Conservation (phyloP, 2,113 vertebrate species). For the Heterochromis multidens region DNA sequence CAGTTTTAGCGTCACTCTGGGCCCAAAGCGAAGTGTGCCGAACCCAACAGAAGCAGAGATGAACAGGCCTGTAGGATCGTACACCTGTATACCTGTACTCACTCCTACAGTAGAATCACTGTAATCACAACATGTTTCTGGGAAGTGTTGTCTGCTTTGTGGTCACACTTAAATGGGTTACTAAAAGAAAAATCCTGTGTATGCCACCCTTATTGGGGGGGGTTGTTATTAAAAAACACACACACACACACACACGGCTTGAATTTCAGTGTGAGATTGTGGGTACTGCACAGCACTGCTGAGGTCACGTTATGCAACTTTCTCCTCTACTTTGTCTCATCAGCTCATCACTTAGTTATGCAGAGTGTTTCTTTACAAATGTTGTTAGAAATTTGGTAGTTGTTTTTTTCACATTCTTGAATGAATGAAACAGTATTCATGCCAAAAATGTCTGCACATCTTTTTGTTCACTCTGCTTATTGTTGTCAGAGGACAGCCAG, state of each 20-base stretch:
- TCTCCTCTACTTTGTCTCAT: neutral
- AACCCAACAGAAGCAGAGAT: no score
- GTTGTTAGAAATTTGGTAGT: neutral
- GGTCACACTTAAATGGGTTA: neutral
- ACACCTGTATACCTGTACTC: neutral
- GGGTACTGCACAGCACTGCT: neutral
- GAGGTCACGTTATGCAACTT: no score
- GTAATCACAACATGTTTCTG: neutral
- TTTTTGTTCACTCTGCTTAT: neutral
- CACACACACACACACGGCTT: neutral
- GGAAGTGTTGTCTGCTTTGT: neutral
- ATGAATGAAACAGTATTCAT: neutral
- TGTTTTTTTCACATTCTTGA: no score
- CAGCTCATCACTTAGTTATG: neutral
- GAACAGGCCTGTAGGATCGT: no score
- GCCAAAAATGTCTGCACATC: neutral
- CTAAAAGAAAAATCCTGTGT: neutral
- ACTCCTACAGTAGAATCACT: neutral
- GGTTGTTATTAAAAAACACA: neutral
- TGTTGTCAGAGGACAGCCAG: neutral
- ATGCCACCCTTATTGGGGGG: neutral
- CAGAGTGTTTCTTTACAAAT: neutral
- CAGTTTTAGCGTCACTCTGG: no score
- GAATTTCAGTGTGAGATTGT: neutral
- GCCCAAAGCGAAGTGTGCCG: no score